phyloP scores from a whole-genome alignment of 1,140 invertebrate genomes.

The Lysiphlebus fabarum region DNA sequence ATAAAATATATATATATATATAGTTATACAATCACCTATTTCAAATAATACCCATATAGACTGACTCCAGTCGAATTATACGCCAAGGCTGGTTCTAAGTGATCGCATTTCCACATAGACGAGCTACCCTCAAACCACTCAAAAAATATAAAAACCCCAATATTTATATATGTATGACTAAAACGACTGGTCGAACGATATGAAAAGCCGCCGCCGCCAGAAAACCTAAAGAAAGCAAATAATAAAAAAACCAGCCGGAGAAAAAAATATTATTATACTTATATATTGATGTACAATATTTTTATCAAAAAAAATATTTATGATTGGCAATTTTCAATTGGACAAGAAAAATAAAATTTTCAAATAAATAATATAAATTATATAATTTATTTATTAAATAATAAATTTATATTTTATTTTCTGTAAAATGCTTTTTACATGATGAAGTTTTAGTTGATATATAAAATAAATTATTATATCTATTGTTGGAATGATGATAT shows the following conservation, averaged over 20 bases:
- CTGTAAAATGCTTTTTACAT: constrained; percentile 2
- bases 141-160: constrained; percentile 32
- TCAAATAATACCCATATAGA: too few species aligned
- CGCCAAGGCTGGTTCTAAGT: constrained; percentile 50
- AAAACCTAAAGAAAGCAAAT: constrained; percentile 27
- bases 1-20: too few species aligned
- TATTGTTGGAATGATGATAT: too few species aligned
- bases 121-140: constrained; percentile 29
- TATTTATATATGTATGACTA: not conserved
- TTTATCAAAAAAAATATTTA: constrained; percentile 15
- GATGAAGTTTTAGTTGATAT: too few species aligned
- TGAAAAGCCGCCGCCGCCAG: constrained; percentile 34
- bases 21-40: constrained; percentile 29
- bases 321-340: constrained; percentile 22
- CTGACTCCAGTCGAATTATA: constrained; percentile 41
- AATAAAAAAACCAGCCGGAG: constrained; percentile 7
- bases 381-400: too few species aligned
- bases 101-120: constrained; percentile 56
- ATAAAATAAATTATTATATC: not conserved
- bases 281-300: constrained; percentile 7
- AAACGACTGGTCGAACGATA: constrained; percentile 30
- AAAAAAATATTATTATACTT: constrained; percentile 27
- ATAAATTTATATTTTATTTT: too few species aligned
- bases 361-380: too few species aligned
- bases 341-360: not conserved